Evolutionary conservation across 2,888 invertebrate genomes (phyloP).

Genomic region (Cephus pygmeus): DNA sequence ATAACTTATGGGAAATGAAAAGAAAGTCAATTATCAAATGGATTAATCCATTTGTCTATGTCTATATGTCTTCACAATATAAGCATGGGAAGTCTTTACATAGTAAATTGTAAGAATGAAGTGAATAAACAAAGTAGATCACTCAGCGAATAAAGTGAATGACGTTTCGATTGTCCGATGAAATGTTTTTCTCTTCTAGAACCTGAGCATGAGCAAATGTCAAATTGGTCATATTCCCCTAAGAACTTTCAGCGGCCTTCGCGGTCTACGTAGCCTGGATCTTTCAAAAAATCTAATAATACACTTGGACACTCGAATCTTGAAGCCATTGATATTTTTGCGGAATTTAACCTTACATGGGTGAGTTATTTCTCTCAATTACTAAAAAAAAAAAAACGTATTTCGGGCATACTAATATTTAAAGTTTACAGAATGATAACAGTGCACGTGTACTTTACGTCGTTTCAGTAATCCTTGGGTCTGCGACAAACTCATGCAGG

Average conservation of each 20-base stretch:
- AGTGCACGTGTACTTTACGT: slow-evolving; percentile 16
- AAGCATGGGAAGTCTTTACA: neutral
- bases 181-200: slow-evolving; percentile 34
- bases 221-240: slow-evolving; percentile 47
- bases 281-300: slow-evolving; percentile 54
- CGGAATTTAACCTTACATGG: slow-evolving; percentile 36
- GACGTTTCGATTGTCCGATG: neutral
- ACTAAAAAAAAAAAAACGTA: neutral
- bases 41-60: neutral
- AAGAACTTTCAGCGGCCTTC: slow-evolving; percentile 47
- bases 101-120: neutral
- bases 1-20: neutral
- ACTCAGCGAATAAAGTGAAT: neutral
- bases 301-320: slow-evolving; percentile 37
- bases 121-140: neutral
- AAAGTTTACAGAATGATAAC: neutral
- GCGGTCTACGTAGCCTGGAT: slow-evolving; percentile 50
- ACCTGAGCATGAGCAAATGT: slow-evolving; percentile 49
- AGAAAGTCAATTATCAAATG: neutral
- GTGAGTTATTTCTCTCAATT: neutral
- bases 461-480: slow-evolving; percentile 54
- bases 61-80: neutral
- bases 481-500: slow-evolving; percentile 44
- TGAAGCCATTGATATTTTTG: slow-evolving; percentile 36
- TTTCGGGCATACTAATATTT: neutral